phyloP scores from a whole-genome alignment of 2,888 invertebrate species.

The Sarcophaga subvicina region DNA sequence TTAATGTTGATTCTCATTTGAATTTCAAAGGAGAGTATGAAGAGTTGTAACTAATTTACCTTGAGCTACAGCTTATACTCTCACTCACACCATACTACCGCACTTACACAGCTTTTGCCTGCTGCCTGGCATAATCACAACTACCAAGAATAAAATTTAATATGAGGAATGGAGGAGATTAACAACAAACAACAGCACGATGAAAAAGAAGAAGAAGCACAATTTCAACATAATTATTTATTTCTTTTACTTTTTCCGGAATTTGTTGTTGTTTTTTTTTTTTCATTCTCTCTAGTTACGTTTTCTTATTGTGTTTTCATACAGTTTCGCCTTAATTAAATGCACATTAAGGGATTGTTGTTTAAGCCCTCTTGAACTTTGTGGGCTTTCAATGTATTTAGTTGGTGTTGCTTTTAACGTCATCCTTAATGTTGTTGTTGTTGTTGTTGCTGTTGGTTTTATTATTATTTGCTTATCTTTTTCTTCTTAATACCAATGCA shows the following conservation, averaged over 20 bases:
- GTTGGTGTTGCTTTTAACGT: slow-evolving; percentile 18
- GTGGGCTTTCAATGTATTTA: slow-evolving; percentile 61
- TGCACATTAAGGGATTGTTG: slow-evolving; percentile 67
- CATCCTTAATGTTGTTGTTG: neutral
- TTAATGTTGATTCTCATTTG: neutral
- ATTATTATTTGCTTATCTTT: slow-evolving; percentile 20
- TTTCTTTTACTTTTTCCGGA: slow-evolving; percentile 7
- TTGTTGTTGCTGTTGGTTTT: slow-evolving; percentile 1
- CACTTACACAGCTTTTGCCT: neutral
- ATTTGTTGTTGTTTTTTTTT: neutral
- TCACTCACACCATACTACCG: slow-evolving; percentile 3
- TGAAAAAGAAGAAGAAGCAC: slow-evolving; percentile 22
- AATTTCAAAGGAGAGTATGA: slow-evolving; percentile 31
- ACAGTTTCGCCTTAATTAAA: slow-evolving; percentile 69
- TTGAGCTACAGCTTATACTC: slow-evolving; percentile 56
- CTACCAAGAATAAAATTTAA: neutral
- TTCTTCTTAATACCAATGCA: neutral
- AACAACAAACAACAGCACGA: neutral
- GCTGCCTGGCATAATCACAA: neutral
- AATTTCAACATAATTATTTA: slow-evolving; percentile 41
- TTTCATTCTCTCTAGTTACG: slow-evolving; percentile 8
- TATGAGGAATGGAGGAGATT: neutral
- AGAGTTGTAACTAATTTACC: slow-evolving; percentile 66
- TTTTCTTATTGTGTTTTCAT: slow-evolving; percentile 42
- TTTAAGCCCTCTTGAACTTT: slow-evolving; percentile 67